Evolutionary conservation across 1,140 invertebrate genomes (phyloP).

Genomic region (Venturia canescens): DNA sequence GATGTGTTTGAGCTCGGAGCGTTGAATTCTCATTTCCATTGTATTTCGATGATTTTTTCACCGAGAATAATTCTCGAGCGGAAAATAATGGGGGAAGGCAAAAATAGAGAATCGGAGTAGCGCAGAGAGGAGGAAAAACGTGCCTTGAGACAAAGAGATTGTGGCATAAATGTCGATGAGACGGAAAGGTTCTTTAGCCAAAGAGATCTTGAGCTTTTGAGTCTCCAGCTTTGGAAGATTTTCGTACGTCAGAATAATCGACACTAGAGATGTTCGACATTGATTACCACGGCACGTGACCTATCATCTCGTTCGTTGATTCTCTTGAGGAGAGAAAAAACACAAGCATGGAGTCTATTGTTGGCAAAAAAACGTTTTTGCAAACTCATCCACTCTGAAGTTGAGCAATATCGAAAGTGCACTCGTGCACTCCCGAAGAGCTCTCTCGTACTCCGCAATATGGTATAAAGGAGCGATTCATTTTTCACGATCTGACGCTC

Average conservation of each 20-base stretch:
- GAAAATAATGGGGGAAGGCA: background rate
- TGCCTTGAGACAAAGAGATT: conserved; percentile 64
- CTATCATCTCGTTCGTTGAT: conserved; percentile 59
- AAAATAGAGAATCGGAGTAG: conserved; percentile 17
- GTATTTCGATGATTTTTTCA: background rate
- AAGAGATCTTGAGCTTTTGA: conserved; percentile 17
- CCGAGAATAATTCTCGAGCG: background rate
- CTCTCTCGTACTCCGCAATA: background rate
- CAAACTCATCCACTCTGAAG: conserved; percentile 26
- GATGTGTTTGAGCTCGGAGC: background rate
- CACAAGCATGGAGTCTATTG: conserved; percentile 33
- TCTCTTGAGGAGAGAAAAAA: background rate
- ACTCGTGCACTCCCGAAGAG: conserved; percentile 48
- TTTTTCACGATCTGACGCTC: background rate
- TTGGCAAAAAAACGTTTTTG: conserved; percentile 1
- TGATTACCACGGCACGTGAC: conserved; percentile 70
- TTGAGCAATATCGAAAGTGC: conserved; percentile 46
- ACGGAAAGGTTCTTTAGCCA: conserved; percentile 41
- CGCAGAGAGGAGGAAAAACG: conserved; percentile 48
- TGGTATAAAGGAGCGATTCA: background rate
- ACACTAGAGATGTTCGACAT: conserved; percentile 71
- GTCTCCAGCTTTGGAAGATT: background rate
- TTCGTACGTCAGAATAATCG: conserved; percentile 30
- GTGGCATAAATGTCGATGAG: conserved; percentile 51
- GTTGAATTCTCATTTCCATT: background rate